Conservation (phyloP, 1,140 invertebrate species). For the Drosophila littoralis region DNA sequence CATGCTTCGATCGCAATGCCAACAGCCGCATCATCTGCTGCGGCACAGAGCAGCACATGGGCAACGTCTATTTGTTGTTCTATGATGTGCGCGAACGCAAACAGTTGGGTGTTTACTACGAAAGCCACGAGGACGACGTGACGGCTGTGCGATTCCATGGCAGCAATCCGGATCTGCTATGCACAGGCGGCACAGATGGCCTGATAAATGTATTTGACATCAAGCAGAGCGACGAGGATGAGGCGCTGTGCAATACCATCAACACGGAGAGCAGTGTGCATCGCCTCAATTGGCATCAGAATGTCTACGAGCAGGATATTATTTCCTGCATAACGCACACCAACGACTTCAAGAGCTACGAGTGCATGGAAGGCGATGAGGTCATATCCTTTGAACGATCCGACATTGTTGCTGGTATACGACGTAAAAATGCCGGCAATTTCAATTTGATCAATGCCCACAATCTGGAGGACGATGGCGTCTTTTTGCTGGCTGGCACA, state of each 20-base stretch:
- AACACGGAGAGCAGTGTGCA: constrained; percentile 94
- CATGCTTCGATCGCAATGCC: constrained; percentile 91
- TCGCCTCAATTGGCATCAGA: constrained; percentile 85
- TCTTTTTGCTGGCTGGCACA: constrained; percentile 88
- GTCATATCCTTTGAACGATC: constrained; percentile 86
- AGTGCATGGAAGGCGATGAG: constrained; percentile 87
- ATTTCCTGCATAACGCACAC: constrained; percentile 89
- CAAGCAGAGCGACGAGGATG: constrained; percentile 90
- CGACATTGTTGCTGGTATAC: constrained; percentile 85
- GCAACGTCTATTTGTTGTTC: constrained; percentile 92
- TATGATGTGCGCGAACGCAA: constrained; percentile 90
- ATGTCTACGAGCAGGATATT: constrained; percentile 84
- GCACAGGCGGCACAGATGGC: constrained; percentile 92
- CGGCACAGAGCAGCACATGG: constrained; percentile 89
- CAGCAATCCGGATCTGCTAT: constrained; percentile 88
- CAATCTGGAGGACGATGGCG: constrained; percentile 76
- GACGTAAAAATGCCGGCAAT: constrained; percentile 87
- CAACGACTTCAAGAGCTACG: constrained; percentile 90
- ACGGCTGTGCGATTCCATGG: constrained; percentile 93
- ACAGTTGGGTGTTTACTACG: constrained; percentile 93
- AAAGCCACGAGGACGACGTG: constrained; percentile 94
- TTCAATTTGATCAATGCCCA: constrained; percentile 88
- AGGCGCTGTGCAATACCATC: constrained; percentile 91
- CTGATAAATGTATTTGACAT: constrained; percentile 95
- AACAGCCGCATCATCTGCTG: constrained; percentile 90